Conservation (phyloP, 1,140 invertebrate species). For the Battus philenor region DNA sequence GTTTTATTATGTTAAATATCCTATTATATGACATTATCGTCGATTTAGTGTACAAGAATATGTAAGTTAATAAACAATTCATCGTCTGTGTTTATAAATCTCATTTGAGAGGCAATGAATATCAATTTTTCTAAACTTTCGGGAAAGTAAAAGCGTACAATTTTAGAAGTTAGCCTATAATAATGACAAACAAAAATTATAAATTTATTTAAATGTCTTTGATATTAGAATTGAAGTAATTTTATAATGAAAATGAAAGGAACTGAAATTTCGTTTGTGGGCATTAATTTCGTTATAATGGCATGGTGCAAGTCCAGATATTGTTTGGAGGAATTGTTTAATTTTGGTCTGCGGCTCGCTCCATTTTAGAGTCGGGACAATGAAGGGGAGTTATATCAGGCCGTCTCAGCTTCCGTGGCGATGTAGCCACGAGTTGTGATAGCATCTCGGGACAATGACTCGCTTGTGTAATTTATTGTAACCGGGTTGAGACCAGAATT, state of each 20-base stretch:
- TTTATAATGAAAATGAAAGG: slow-evolving; percentile 10
- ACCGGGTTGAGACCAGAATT: not conserved
- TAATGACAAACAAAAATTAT: too few relatives aligned
- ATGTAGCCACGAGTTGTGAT: slow-evolving; percentile 7
- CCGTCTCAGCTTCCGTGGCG: slow-evolving; percentile 1
- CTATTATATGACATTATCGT: too few relatives aligned
- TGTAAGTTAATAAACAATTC: too few relatives aligned
- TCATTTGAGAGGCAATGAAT: too few relatives aligned
- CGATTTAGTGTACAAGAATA: too few relatives aligned
- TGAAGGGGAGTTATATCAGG: not conserved
- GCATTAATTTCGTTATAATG: slow-evolving; percentile 1
- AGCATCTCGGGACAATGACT: slow-evolving; percentile 7
- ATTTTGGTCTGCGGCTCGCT: not conserved
- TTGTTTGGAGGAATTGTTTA: slow-evolving; percentile 5
- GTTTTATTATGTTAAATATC: too few relatives aligned
- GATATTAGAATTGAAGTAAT: slow-evolving; percentile 7
- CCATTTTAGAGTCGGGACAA: slow-evolving; percentile 2
- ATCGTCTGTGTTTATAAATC: too few relatives aligned
- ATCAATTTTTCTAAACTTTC: too few relatives aligned
- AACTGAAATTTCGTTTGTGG: slow-evolving; percentile 2
- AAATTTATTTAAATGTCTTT: too few relatives aligned
- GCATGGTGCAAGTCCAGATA: not conserved
- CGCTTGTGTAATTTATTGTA: slow-evolving; percentile 5
- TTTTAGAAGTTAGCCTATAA: too few relatives aligned
- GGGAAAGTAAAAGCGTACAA: too few relatives aligned